Conservation (phyloP, 2,113 vertebrate genomes). For the Sylvietta virens region DNA sequence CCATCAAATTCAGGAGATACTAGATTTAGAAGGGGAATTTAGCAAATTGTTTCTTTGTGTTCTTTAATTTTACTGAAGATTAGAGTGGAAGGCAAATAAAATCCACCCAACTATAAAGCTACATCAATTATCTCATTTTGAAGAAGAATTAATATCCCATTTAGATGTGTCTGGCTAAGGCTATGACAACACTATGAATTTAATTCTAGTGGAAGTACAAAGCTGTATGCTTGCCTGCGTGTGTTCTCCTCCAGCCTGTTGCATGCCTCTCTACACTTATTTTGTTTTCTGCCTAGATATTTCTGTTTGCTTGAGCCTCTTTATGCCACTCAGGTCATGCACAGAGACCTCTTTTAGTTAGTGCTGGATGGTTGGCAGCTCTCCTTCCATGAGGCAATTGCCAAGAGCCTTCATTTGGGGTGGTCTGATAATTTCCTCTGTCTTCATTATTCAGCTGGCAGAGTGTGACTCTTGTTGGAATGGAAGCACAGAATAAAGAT, state of each 20-base stretch:
- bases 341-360: neutral
- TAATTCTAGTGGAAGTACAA: neutral
- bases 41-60: neutral
- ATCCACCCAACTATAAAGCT: neutral
- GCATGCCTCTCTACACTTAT: neutral
- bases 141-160: neutral
- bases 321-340: neutral
- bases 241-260: neutral
- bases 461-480: neutral
- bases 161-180: neutral
- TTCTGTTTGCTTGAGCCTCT: neutral
- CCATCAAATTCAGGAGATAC: neutral
- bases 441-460: neutral
- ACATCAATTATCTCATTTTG: neutral
- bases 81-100: neutral
- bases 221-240: neutral
- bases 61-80: neutral
- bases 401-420: neutral
- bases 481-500: neutral
- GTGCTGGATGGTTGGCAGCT: neutral
- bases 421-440: neutral
- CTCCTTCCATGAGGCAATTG: neutral
- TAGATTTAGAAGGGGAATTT: neutral
- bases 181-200: neutral
- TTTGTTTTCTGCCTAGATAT: neutral